These are phyloP conservation scores for Papilio polyxenes DNA, from an alignment of 1,140 invertebrate species.

Conservation along the genomic window DNA sequence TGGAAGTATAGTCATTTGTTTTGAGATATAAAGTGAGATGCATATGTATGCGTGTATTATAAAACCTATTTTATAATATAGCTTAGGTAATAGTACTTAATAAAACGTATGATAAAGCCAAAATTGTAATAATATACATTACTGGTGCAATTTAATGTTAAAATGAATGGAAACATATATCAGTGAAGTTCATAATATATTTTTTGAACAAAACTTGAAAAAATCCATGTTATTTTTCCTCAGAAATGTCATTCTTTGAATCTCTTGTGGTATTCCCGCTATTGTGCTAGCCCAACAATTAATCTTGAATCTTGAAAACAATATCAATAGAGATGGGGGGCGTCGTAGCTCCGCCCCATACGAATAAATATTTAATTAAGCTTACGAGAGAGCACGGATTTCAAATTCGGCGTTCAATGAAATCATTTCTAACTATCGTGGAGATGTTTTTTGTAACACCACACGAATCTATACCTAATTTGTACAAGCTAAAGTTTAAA, in stretches of 20 bases:
- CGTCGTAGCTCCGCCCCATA: conserved; percentile 63
- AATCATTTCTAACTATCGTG: conserved; percentile 44
- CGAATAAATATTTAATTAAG: conserved; percentile 79
- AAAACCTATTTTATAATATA: too few relatives aligned
- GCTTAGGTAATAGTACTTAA: background rate
- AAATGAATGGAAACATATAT: background rate
- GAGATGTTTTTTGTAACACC: conserved; percentile 40
- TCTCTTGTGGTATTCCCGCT: conserved; percentile 31
- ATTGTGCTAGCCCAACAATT: conserved; percentile 46
- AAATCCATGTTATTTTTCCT: background rate
- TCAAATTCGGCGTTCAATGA: conserved; percentile 49
- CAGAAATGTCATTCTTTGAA: background rate
- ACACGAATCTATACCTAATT: conserved; percentile 20
- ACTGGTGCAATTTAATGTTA: background rate
- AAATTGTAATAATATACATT: background rate
- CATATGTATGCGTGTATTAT: background rate
- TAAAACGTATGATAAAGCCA: background rate
- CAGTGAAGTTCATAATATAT: background rate
- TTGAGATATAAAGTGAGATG: background rate
- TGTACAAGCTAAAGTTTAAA: background rate
- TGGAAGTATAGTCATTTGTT: background rate
- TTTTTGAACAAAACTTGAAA: background rate
- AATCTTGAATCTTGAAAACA: conserved; percentile 75
- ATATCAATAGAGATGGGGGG: conserved; percentile 71
- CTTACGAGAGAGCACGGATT: conserved; percentile 60